phyloP scores from a whole-genome alignment of 2,888 invertebrate species.

The Oscheius sp. region DNA sequence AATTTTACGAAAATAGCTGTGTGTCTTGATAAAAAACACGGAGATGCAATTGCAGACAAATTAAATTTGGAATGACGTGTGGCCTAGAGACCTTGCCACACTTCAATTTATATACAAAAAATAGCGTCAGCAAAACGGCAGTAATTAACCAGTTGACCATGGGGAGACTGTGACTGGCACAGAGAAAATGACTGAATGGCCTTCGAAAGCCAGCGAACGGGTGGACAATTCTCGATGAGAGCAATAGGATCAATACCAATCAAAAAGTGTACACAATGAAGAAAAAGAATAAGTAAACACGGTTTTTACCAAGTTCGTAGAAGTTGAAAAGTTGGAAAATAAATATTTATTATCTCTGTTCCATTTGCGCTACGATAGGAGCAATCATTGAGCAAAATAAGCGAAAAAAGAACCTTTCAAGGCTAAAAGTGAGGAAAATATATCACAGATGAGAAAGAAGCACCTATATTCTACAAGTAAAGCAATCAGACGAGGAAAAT shows the following conservation, averaged over 20 bases:
- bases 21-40: neutral
- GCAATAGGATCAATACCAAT: neutral
- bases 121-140: neutral
- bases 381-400: conserved; percentile 6
- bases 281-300: neutral
- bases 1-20: neutral
- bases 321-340: neutral
- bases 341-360: neutral
- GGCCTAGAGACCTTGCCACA: no score
- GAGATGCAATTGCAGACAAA: neutral
- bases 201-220: conserved; percentile 6
- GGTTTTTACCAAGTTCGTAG: neutral
- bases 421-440: neutral
- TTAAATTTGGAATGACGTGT: neutral
- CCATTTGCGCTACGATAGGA: neutral
- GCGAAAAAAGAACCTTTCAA: neutral
- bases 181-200: conserved; percentile 17
- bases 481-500: neutral
- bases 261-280: neutral
- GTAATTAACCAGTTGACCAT: neutral
- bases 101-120: neutral
- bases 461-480: conserved; percentile 8
- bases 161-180: neutral
- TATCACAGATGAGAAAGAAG: neutral
- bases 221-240: neutral